phyloP scores from a whole-genome alignment of 2,888 invertebrate species.

The Arrhopalites spinosus region DNA sequence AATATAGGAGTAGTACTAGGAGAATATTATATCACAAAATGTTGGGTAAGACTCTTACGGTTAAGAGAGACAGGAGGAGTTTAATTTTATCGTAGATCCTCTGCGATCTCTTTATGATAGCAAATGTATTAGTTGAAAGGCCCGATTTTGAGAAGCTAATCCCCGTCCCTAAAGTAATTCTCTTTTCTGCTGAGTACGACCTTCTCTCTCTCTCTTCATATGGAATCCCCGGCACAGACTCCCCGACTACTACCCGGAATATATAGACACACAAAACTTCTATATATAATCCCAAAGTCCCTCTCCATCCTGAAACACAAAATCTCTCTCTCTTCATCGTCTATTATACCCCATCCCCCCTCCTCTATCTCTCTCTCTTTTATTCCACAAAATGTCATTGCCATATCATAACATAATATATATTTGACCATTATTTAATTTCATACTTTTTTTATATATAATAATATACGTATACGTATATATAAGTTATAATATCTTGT shows the following conservation, averaged over 20 bases:
- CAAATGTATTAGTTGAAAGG: slow-evolving; percentile 56
- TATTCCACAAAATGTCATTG: neutral
- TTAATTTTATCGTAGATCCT: slow-evolving; percentile 46
- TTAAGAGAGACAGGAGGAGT: slow-evolving; percentile 36
- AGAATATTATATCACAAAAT: neutral
- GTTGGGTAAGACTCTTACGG: neutral
- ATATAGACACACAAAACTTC: neutral
- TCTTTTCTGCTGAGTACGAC: slow-evolving; percentile 52
- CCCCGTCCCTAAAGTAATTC: slow-evolving; percentile 56
- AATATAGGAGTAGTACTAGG: too few relatives aligned
- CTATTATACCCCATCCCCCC: too few relatives aligned
- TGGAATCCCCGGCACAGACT: neutral
- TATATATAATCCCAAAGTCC: neutral
- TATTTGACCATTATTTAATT: slow-evolving; percentile 21
- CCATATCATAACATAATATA: neutral
- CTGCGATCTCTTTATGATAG: slow-evolving; percentile 55
- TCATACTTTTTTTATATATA: neutral
- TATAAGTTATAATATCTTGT: neutral
- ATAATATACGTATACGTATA: too few relatives aligned
- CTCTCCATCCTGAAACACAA: neutral
- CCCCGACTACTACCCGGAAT: neutral
- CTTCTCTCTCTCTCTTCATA: slow-evolving; percentile 16
- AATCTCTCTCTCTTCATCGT: neutral
- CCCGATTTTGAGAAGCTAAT: slow-evolving; percentile 55
- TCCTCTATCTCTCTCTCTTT: neutral